These are phyloP conservation scores for Orius insidiosus DNA, from an alignment of 1,140 invertebrate genomes.

Conservation along the genomic window DNA sequence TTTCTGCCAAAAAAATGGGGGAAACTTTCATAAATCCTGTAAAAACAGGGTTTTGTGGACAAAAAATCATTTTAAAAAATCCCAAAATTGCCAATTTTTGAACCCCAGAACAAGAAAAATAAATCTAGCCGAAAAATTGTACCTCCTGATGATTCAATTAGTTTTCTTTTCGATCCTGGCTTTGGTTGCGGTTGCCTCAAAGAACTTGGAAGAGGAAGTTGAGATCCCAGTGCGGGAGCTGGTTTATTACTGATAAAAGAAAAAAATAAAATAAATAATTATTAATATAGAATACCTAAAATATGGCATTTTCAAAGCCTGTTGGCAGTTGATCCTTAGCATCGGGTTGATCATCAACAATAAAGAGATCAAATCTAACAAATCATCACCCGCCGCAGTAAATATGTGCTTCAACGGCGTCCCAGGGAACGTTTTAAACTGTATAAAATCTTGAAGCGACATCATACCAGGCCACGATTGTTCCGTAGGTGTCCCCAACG, in stretches of 20 bases:
- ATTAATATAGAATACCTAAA: conserved; percentile 46
- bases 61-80: too few relatives aligned
- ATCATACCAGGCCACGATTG: conserved; percentile 82
- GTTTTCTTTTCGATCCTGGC: conserved; percentile 14
- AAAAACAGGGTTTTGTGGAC: too few relatives aligned
- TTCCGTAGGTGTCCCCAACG: conserved; percentile 78
- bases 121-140: too few relatives aligned
- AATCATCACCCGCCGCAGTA: conserved; percentile 83
- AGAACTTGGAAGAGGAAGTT: conserved; percentile 15
- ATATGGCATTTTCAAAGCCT: conserved; percentile 65
- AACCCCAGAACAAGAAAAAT: too few relatives aligned
- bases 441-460: conserved; percentile 74
- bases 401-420: conserved; percentile 80
- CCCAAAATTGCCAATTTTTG: too few relatives aligned
- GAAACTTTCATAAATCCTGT: too few relatives aligned
- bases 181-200: conserved; percentile 3
- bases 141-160: conserved; percentile 12
- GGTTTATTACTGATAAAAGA: conserved; percentile 19
- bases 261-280: conserved; percentile 1
- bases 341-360: conserved; percentile 74
- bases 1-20: too few relatives aligned
- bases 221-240: conserved; percentile 14
- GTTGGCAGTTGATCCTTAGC: conserved; percentile 61
- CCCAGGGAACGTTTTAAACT: conserved; percentile 72
- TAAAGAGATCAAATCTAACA: conserved; percentile 66